These are phyloP conservation scores for Microcebus ravelobensis DNA, from an alignment of 2,113 vertebrate genomes.

Conservation along the genomic window DNA sequence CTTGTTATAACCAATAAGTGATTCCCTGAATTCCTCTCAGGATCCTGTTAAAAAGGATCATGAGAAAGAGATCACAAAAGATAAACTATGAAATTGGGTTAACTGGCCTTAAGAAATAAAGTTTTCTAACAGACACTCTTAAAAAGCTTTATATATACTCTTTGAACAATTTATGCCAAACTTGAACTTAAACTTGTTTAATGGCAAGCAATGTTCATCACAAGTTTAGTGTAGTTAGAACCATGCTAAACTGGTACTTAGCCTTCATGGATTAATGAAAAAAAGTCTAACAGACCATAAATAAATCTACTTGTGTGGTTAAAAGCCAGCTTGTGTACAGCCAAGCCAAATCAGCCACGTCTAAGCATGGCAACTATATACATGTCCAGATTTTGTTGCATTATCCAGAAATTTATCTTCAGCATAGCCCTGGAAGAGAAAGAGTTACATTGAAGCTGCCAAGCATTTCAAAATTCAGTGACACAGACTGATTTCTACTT, in stretches of 20 bases:
- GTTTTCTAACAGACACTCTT: background rate
- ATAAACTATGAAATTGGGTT: background rate
- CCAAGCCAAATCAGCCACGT: background rate
- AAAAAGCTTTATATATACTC: background rate
- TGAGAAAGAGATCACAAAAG: background rate
- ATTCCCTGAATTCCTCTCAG: background rate
- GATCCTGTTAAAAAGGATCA: background rate
- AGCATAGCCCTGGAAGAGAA: slow-evolving; percentile 17
- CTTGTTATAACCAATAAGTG: background rate
- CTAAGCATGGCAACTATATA: slow-evolving; percentile 21
- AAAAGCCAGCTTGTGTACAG: slow-evolving; percentile 46
- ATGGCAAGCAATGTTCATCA: slow-evolving; percentile 27
- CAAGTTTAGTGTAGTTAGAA: background rate
- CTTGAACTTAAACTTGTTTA: background rate
- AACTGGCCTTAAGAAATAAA: background rate
- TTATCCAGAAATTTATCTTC: slow-evolving; percentile 61
- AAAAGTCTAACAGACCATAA: slow-evolving; percentile 67
- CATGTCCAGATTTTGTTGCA: slow-evolving; percentile 18
- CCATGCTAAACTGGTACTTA: slow-evolving; percentile 44
- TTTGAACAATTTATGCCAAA: background rate
- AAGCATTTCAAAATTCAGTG: slow-evolving; percentile 67
- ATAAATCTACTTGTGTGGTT: slow-evolving; percentile 50
- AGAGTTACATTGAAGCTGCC: slow-evolving; percentile 64
- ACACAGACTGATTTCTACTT: slow-evolving; percentile 72
- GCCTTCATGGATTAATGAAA: slow-evolving; percentile 55